Base-by-base conservation (phyloP, 1,140 invertebrate species). In the Drosophila mojavensis region DNA sequence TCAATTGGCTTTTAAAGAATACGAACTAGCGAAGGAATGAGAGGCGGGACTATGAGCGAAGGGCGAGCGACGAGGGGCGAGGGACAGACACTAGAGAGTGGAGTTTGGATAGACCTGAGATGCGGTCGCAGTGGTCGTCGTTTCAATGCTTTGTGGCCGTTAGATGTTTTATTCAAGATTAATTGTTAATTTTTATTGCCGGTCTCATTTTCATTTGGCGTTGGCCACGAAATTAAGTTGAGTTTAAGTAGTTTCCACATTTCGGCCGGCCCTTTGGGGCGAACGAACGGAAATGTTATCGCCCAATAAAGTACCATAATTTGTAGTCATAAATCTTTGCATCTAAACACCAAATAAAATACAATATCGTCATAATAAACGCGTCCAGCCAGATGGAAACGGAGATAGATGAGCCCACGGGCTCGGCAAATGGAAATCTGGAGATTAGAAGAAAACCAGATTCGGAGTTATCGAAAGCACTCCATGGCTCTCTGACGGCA, bases 281-380 rank as follows among this genome's bases (percentile, higher is more conserved):
- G 15, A 67, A 54, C 51, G 60, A 89, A 89, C 84, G 84, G 84
- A 89, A 89, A 89, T 89, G 84, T 90, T 89, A 89, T 89, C 84
- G 84, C 78, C 77, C 75, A 50, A 69, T 78, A 75, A 84, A 89
- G 78, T 80, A 89, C 84, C 84, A 89, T 89, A 89, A 89, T 89
- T 89, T 89, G 84, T 90, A 89, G 84, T 71, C 80, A 89, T 89
- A 89, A 89, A 89, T 89, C 84, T 89, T 89, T 79, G 78, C 70
- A 81, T 89, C 84, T 89, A 89, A 89, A 81, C 78, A 84, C 85
- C 85, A 90, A 89, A 89, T 89, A 84, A 89, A 89, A 89, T 81
- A 79, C 76, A 71, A 79, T 88, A 82, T 77, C 58, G 79, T 51
- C 36, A 43, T 48, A 69, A 68, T 68, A 71, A 78, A 78, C 59